A percentile compares a stretch with the other conserved stretches of the same genome.
These are phyloP conservation scores for Dynastes grantii DNA, from an alignment of 2,888 invertebrate genomes.

Conservation along the genomic window DNA sequence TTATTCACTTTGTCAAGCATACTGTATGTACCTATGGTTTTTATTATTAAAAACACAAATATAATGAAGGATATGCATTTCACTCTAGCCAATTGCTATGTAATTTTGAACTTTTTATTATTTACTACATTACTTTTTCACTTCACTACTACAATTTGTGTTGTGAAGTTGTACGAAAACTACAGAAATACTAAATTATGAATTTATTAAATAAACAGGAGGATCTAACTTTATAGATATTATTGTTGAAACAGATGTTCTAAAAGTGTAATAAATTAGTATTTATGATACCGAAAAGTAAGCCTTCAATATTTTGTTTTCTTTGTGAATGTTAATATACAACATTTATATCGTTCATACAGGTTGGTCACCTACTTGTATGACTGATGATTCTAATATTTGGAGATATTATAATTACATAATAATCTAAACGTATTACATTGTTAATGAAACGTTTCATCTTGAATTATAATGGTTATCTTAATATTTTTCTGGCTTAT, in stretches of 20 bases:
- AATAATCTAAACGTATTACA: no score
- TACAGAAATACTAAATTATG: neutral
- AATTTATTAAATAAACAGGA: constrained; percentile 9
- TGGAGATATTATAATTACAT: no score
- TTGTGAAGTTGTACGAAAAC: neutral
- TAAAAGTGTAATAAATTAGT: neutral
- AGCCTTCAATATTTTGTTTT: neutral
- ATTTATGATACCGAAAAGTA: neutral
- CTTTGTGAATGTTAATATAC: constrained; percentile 1
- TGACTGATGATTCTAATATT: no score
- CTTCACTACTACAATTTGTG: constrained; percentile 11
- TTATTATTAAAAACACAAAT: constrained; percentile 29
- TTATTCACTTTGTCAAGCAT: constrained; percentile 27
- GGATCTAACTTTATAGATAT: neutral
- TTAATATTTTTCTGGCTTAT: no score
- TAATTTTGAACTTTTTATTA: constrained; percentile 5
- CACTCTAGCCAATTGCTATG: constrained; percentile 30
- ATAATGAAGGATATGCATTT: constrained; percentile 35
- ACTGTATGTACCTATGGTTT: constrained; percentile 38
- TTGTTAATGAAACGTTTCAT: no score
- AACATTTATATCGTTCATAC: neutral
- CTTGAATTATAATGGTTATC: no score
- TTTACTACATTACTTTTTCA: constrained; percentile 16
- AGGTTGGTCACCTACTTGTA: constrained; percentile 1
- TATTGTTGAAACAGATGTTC: neutral